Conservation (phyloP, 2,888 invertebrate genomes). For the Dryobota labecula region DNA sequence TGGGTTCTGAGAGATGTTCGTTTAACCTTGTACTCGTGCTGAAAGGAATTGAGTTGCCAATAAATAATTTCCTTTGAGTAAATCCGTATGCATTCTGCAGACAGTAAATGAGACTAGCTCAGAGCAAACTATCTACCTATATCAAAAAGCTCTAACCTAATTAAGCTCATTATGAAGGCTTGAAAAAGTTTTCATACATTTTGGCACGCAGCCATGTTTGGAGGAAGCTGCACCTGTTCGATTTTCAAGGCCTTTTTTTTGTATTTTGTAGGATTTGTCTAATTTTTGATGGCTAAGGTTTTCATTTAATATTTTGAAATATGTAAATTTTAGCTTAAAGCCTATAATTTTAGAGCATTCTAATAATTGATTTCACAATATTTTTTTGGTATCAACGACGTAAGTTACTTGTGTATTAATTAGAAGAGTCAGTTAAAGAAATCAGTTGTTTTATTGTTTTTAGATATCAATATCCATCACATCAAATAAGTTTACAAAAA, state of each 20-base stretch:
- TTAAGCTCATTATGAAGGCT: conserved; percentile 11
- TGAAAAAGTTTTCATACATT: not conserved
- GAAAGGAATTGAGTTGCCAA: not conserved
- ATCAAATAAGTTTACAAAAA: too few species aligned
- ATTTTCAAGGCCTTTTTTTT: conserved; percentile 18
- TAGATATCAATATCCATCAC: too few species aligned
- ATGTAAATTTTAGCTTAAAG: too few species aligned
- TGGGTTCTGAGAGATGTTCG: not conserved
- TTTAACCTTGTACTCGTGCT: not conserved
- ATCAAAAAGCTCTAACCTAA: conserved; percentile 16
- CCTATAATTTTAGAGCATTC: too few species aligned
- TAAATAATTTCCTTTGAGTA: not conserved
- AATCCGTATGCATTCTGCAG: not conserved
- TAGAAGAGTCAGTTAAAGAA: too few species aligned
- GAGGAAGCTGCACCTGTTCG: conserved; percentile 1
- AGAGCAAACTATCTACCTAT: too few species aligned
- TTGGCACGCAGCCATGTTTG: conserved; percentile 21
- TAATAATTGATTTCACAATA: too few species aligned
- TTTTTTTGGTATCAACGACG: too few species aligned
- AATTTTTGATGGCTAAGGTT: not conserved
- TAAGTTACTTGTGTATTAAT: too few species aligned
- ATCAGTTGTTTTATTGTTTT: too few species aligned
- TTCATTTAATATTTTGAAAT: too few species aligned
- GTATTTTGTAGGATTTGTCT: not conserved
- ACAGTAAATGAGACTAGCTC: not conserved